Evolutionary conservation across 2,888 invertebrate species (phyloP).

Genomic region (Pelosia muscerda): DNA sequence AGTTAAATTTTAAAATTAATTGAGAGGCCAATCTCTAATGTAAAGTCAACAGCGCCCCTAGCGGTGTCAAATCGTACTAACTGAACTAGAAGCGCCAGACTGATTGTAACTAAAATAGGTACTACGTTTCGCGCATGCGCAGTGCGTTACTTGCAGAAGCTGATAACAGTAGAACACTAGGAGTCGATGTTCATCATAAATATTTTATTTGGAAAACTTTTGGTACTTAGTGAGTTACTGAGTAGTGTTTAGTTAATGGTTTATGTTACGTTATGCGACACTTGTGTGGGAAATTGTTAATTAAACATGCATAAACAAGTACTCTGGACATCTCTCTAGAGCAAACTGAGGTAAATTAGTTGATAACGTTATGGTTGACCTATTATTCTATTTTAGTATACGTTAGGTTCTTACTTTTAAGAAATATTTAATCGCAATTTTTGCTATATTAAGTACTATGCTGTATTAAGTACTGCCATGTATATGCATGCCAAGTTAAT

Average conservation of each 20-base stretch:
- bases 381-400: no score
- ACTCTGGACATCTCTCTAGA: not conserved
- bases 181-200: conserved; percentile 52
- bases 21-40: not conserved
- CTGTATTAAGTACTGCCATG: no score
- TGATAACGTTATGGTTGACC: no score
- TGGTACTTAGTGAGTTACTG: not conserved
- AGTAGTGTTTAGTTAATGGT: not conserved
- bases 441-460: no score
- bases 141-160: conserved; percentile 43
- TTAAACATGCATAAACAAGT: not conserved
- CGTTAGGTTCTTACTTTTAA: no score
- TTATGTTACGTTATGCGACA: not conserved
- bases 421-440: no score
- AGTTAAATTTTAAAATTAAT: not conserved
- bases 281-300: not conserved
- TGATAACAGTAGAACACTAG: conserved; percentile 58
- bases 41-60: conserved; percentile 22
- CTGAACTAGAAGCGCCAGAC: conserved; percentile 40
- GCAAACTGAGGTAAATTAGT: no score
- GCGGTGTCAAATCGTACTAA: conserved; percentile 22
- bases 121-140: conserved; percentile 62
- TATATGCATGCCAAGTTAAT: no score
- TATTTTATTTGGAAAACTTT: conserved; percentile 30
- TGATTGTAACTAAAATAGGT: conserved; percentile 32